These are phyloP conservation scores for Heterodera schachtii DNA, from an alignment of 1,140 invertebrate genomes.

Conservation along the genomic window DNA sequence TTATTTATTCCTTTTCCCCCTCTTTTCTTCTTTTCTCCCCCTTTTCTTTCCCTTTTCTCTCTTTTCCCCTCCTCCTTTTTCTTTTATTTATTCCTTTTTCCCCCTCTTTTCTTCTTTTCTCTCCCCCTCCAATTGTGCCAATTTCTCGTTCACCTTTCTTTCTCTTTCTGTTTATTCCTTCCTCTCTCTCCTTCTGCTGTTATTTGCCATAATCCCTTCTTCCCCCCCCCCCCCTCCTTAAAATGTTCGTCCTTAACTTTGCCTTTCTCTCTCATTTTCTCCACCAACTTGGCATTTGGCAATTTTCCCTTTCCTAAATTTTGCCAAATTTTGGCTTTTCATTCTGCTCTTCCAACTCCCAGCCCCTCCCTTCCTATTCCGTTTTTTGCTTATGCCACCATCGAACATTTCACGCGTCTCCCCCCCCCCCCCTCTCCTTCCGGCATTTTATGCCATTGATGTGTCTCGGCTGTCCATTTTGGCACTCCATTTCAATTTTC, in stretches of 20 bases:
- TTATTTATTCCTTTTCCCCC: no score
- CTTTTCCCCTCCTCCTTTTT: no score
- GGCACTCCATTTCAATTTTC: neutral
- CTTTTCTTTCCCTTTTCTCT: neutral
- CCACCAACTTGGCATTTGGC: neutral
- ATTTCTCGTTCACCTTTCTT: no score
- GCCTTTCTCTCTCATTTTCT: neutral
- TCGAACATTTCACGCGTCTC: conserved; percentile 11
- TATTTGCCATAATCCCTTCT: no score
- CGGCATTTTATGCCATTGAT: neutral
- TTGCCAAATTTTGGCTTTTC: neutral
- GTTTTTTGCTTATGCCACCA: neutral
- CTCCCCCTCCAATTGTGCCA: neutral
- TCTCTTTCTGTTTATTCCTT: no score
- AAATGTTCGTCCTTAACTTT: neutral
- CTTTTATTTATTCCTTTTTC: no score
- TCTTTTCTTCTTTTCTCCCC: no score
- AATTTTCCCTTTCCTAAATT: neutral
- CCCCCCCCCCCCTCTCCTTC: neutral
- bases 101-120: no score
- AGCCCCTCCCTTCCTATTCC: neutral
- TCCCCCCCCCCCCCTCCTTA: neutral
- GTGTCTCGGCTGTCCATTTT: neutral
- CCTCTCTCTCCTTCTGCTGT: no score
- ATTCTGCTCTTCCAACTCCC: neutral